These are phyloP conservation scores for Apamea anceps DNA, from an alignment of 2,888 invertebrate species.

Conservation along the genomic window DNA sequence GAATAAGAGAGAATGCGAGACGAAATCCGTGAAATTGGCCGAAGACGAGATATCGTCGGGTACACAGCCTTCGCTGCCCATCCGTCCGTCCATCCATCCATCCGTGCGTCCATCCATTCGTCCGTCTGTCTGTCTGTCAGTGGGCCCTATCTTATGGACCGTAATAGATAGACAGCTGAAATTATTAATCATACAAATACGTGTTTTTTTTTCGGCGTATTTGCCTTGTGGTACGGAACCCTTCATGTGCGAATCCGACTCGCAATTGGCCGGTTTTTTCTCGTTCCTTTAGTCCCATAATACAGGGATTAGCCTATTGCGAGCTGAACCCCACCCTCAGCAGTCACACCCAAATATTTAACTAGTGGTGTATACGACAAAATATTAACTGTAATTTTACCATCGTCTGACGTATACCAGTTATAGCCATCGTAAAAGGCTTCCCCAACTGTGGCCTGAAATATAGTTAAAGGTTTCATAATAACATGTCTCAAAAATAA, in stretches of 20 bases:
- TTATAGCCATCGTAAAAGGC: constrained; percentile 38
- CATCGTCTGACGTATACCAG: constrained; percentile 23
- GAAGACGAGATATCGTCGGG: background rate
- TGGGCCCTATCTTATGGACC: too few species aligned
- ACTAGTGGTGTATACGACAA: background rate
- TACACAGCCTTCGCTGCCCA: too few species aligned
- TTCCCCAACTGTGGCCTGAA: constrained; percentile 47
- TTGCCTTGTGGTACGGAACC: too few species aligned
- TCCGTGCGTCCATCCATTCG: too few species aligned
- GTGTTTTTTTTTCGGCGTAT: too few species aligned
- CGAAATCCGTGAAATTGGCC: background rate
- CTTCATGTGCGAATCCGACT: too few species aligned
- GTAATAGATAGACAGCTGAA: too few species aligned
- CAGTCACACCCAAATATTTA: background rate
- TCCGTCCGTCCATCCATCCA: too few species aligned
- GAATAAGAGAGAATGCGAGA: background rate
- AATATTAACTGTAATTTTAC: constrained; percentile 18
- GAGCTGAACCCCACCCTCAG: background rate
- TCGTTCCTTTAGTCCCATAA: background rate
- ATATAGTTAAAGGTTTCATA: background rate
- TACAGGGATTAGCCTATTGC: background rate
- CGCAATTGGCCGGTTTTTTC: background rate
- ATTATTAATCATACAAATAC: too few species aligned
- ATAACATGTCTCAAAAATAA: background rate
- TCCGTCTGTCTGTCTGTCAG: too few species aligned